phyloP scores from a whole-genome alignment of 1,140 invertebrate genomes.

The Andricus grossulariae region DNA sequence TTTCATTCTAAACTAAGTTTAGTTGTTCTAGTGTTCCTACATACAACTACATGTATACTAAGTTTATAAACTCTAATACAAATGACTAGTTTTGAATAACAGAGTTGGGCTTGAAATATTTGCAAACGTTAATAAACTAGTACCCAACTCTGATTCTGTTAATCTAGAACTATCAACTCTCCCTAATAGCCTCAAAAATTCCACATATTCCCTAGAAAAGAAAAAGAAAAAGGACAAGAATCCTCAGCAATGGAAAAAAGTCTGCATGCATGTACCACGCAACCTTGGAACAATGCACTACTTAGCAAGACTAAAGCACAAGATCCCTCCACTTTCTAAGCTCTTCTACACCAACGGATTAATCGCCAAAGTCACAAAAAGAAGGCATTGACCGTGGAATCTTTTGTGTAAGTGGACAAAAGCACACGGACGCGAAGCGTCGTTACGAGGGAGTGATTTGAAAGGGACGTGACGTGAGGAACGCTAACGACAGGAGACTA shows the following conservation, averaged over 20 bases:
- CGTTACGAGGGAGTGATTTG: constrained; percentile 15
- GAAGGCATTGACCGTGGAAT: constrained; percentile 21
- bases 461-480: constrained; percentile 25
- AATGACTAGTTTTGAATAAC: neutral
- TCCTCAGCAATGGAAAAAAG: neutral
- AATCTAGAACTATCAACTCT: no score
- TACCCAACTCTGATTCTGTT: no score
- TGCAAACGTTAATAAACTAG: no score
- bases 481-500: constrained; percentile 31
- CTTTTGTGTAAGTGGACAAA: constrained; percentile 17
- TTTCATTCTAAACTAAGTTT: neutral
- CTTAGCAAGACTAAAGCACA: constrained; percentile 15
- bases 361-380: neutral
- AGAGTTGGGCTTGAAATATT: no score
- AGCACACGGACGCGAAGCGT: constrained; percentile 2
- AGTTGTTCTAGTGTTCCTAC: no score
- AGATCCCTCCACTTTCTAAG: neutral
- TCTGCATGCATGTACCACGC: constrained; percentile 13
- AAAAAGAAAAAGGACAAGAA: neutral
- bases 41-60: no score
- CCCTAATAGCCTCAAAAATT: no score
- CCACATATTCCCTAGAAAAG: constrained; percentile 7
- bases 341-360: constrained; percentile 2
- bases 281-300: constrained; percentile 27
- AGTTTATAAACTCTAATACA: neutral